phyloP scores from a whole-genome alignment of 1,140 invertebrate species.

The Trichoplusia ni region DNA sequence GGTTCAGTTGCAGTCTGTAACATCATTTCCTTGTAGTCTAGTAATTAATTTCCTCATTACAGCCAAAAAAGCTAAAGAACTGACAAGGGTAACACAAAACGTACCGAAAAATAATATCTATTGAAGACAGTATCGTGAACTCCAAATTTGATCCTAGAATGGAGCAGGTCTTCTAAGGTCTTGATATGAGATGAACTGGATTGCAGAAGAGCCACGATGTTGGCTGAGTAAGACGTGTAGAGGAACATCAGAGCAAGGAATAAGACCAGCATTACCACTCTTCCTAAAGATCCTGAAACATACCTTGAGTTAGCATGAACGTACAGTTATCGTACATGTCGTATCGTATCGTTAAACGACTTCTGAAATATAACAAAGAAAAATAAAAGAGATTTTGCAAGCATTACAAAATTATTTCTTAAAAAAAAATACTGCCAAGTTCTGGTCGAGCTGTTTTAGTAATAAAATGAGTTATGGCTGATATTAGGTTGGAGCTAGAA shows the following conservation, averaged over 20 bases:
- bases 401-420: too few relatives aligned
- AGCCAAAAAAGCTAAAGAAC: neutral
- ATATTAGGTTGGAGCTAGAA: too few relatives aligned
- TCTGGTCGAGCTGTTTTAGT: too few relatives aligned
- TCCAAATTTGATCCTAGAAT: conserved; percentile 83
- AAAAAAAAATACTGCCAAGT: too few relatives aligned
- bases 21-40: neutral
- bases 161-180: conserved; percentile 82
- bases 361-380: too few relatives aligned
- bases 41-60: neutral
- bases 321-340: too few relatives aligned
- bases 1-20: conserved; percentile 83
- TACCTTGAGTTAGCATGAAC: too few relatives aligned
- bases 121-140: conserved; percentile 85
- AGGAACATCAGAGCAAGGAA: conserved; percentile 80
- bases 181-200: conserved; percentile 84
- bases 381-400: too few relatives aligned
- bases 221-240: conserved; percentile 85
- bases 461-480: too few relatives aligned
- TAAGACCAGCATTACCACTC: conserved; percentile 80
- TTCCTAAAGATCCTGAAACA: conserved; percentile 75
- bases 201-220: conserved; percentile 85
- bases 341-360: too few relatives aligned
- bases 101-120: conserved; percentile 85
- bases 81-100: neutral